Evolutionary conservation across 2,888 invertebrate genomes (phyloP).

Genomic region (Anthophora plumipes): DNA sequence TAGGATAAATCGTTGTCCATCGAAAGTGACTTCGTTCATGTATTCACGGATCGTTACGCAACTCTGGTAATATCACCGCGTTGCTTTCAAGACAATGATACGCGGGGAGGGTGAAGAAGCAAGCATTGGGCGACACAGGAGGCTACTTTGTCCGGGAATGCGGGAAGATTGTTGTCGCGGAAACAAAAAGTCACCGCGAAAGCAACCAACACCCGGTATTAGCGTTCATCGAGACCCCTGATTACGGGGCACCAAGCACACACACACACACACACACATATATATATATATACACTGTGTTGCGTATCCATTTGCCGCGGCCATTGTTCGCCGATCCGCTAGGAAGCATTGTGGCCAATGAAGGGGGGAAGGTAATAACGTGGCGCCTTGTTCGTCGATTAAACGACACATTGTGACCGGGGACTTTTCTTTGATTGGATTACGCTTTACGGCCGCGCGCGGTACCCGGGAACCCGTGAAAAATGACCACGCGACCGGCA

Average conservation of each 20-base stretch:
- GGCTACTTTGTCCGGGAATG: slow-evolving; percentile 70
- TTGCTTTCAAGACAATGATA: slow-evolving; percentile 61
- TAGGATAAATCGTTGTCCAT: slow-evolving; percentile 46
- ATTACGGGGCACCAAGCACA: slow-evolving; percentile 60
- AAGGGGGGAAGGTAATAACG: slow-evolving; percentile 70
- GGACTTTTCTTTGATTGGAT: slow-evolving; percentile 74
- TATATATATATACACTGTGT: slow-evolving; percentile 34
- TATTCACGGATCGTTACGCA: slow-evolving; percentile 83
- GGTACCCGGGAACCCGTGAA: slow-evolving; percentile 60
- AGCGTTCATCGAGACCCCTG: slow-evolving; percentile 71
- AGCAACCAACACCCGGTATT: slow-evolving; percentile 71
- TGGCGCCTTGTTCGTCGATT: slow-evolving; percentile 76
- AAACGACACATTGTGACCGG: slow-evolving; percentile 70
- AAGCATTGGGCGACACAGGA: slow-evolving; percentile 6
- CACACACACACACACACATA: too few species aligned
- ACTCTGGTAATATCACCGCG: slow-evolving; percentile 78
- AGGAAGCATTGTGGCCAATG: slow-evolving; percentile 63
- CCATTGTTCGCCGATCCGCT: slow-evolving; percentile 71
- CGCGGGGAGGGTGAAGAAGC: not conserved
- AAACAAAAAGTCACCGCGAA: slow-evolving; percentile 77
- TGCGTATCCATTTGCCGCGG: slow-evolving; percentile 69
- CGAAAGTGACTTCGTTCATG: slow-evolving; percentile 74
- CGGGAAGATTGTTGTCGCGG: slow-evolving; percentile 81
- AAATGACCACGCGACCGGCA: slow-evolving; percentile 67
- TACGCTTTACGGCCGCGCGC: slow-evolving; percentile 63